Conservation (phyloP, 2,797 vertebrate species). For the Aplochiton taeniatus region DNA sequence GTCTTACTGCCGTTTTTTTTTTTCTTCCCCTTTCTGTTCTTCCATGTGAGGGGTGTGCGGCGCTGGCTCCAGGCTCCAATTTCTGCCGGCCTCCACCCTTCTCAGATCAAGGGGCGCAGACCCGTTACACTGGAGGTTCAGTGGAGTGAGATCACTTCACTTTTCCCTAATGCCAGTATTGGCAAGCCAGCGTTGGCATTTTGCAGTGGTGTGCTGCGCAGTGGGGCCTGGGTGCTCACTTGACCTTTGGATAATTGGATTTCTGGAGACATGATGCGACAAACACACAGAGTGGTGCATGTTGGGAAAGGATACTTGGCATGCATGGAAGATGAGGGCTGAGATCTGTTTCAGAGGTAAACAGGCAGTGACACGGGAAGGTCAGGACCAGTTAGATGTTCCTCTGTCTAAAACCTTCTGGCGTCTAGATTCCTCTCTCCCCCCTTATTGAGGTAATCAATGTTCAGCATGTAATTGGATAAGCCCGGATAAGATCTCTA, state of each 20-base stretch:
- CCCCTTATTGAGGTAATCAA: neutral
- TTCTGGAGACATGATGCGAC: constrained; percentile 73
- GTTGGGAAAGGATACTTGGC: constrained; percentile 68
- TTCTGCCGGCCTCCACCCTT: neutral
- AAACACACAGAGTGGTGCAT: constrained; percentile 52
- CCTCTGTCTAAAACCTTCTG: neutral
- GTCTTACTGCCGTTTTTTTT: neutral
- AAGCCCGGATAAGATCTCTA: neutral
- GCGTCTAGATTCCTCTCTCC: neutral
- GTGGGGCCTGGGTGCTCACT: constrained; percentile 64
- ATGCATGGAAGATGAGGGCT: constrained; percentile 55
- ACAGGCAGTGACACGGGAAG: constrained; percentile 25
- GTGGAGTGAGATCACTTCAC: neutral
- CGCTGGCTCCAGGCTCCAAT: constrained; percentile 14
- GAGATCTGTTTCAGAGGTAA: constrained; percentile 31
- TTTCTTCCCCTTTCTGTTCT: neutral
- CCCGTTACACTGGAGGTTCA: neutral
- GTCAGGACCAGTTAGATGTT: neutral
- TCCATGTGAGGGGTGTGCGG: constrained; percentile 2
- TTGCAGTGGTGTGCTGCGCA: constrained; percentile 57
- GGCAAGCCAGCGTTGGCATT: constrained; percentile 65
- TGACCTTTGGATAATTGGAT: constrained; percentile 79
- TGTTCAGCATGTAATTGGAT: constrained; percentile 2
- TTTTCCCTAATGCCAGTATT: constrained; percentile 46
- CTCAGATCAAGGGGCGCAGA: neutral